These are phyloP conservation scores for Phania funesta DNA, from an alignment of 2,888 invertebrate genomes.

Conservation along the genomic window DNA sequence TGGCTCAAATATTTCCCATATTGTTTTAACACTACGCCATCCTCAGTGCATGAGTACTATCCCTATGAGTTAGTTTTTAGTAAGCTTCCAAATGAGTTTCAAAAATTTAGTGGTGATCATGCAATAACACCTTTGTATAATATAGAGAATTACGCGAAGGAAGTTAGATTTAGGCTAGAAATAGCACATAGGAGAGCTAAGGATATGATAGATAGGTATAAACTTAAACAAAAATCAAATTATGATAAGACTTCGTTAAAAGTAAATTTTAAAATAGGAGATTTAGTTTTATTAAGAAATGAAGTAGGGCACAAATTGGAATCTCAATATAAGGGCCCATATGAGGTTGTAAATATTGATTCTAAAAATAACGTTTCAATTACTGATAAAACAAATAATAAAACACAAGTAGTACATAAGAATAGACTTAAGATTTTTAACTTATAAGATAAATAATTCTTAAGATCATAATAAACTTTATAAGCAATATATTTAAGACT, in stretches of 20 bases:
- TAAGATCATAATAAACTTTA: too few species aligned
- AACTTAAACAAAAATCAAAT: neutral
- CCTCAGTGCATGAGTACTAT: conserved; percentile 48
- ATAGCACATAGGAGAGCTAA: neutral
- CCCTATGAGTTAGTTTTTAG: conserved; percentile 52
- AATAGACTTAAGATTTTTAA: neutral
- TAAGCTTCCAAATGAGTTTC: neutral
- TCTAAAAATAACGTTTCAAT: neutral
- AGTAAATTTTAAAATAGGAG: neutral
- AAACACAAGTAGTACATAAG: neutral
- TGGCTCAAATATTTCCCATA: conserved; percentile 8
- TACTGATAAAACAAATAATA: neutral
- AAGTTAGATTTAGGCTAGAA: neutral
- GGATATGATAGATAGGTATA: too few species aligned
- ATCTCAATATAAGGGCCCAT: too few species aligned
- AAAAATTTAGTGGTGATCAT: neutral
- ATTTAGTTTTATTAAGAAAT: neutral
- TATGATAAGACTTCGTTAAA: neutral
- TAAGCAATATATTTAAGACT: too few species aligned
- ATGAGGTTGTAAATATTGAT: neutral
- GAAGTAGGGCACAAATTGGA: too few species aligned
- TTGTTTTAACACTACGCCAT: conserved; percentile 58
- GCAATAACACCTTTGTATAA: neutral
- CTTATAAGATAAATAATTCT: too few species aligned
- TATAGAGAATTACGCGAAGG: neutral